phyloP scores from a whole-genome alignment of 2,888 invertebrate species.

The Mesoligia furuncula region DNA sequence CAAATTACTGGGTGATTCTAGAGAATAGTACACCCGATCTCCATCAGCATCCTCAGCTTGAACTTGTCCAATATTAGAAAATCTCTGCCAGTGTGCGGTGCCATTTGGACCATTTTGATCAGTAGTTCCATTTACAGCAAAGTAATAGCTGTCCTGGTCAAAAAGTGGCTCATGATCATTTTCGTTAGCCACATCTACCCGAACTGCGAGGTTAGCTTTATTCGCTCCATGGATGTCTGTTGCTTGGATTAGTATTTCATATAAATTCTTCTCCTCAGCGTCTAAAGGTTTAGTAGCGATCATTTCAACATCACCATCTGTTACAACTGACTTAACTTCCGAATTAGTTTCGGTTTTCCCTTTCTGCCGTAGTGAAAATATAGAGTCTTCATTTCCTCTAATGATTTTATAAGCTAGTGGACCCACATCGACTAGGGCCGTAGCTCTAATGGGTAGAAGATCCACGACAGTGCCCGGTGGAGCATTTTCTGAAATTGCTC shows the following conservation, averaged over 20 bases:
- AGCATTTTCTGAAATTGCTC: conserved; percentile 94
- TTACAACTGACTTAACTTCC: conserved; percentile 89
- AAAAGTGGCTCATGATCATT: conserved; percentile 98
- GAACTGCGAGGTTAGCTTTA: conserved; percentile 94
- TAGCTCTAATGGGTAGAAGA: conserved; percentile 93
- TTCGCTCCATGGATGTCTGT: conserved; percentile 95
- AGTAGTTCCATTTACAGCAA: conserved; percentile 92
- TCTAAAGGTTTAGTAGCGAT: conserved; percentile 95
- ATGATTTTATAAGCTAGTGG: conserved; percentile 95
- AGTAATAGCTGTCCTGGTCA: conserved; percentile 94
- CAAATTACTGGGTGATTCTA: conserved; percentile 94
- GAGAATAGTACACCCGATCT: conserved; percentile 96
- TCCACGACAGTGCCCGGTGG: conserved; percentile 93
- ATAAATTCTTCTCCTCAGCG: conserved; percentile 93
- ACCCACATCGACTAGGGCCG: conserved; percentile 91
- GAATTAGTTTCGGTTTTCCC: conserved; percentile 83
- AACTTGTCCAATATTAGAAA: conserved; percentile 95
- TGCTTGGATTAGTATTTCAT: conserved; percentile 94
- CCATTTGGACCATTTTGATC: conserved; percentile 91
- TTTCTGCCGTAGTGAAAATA: conserved; percentile 93
- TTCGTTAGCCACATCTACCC: conserved; percentile 94
- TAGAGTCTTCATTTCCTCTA: conserved; percentile 93
- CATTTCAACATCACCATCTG: conserved; percentile 93
- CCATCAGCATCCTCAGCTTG: conserved; percentile 97
- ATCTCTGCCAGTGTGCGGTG: conserved; percentile 93